Evolutionary conservation across 2,797 vertebrate genomes (phyloP).

Genomic region (Girardinus metallicus): DNA sequence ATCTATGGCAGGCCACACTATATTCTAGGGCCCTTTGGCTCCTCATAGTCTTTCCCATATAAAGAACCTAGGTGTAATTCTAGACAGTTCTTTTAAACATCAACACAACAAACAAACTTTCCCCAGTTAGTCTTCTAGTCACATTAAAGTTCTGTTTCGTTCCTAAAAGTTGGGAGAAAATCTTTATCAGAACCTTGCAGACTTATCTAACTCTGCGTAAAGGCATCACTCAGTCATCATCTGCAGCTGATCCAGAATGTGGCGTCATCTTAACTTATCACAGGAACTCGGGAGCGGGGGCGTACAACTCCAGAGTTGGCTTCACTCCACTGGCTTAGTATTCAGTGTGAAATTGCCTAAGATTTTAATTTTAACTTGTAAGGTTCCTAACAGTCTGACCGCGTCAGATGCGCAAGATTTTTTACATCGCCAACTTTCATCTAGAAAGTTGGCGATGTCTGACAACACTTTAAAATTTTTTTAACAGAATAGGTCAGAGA

Average conservation of each 20-base stretch:
- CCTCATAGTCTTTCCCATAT: not conserved
- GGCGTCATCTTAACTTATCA: not conserved
- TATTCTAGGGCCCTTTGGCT: not conserved
- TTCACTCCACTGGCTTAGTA: not conserved
- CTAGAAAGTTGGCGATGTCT: too few species aligned
- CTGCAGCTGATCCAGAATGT: not conserved
- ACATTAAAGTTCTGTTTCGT: not conserved
- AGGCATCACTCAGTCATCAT: not conserved
- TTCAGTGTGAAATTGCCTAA: not conserved
- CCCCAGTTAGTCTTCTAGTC: not conserved
- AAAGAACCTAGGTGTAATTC: not conserved
- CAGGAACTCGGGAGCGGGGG: not conserved
- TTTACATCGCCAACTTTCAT: not conserved
- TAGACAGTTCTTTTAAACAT: not conserved
- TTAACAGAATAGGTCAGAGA: not conserved
- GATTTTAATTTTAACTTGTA: not conserved
- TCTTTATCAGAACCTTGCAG: not conserved
- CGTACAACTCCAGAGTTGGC: not conserved
- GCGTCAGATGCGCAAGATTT: not conserved
- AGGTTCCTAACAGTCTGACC: not conserved
- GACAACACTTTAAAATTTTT: not conserved
- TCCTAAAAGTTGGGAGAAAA: not conserved
- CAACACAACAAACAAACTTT: not conserved
- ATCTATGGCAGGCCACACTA: not conserved
- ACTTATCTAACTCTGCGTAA: not conserved